phyloP scores from a whole-genome alignment of 2,888 invertebrate genomes.

The Campaea margaritaria region DNA sequence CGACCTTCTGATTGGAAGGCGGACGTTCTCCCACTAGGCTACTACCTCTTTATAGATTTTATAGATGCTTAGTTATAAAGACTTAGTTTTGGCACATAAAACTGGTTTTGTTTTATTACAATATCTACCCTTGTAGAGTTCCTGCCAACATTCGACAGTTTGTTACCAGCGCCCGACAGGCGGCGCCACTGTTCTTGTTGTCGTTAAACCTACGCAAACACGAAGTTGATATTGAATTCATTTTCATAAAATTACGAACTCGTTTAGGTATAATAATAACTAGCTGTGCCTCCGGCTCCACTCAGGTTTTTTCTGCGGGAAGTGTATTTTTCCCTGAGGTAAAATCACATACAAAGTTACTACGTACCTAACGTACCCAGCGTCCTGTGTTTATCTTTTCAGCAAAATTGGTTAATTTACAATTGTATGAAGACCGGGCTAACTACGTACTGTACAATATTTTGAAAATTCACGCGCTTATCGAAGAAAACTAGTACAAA shows the following conservation, averaged over 20 bases:
- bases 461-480: no score
- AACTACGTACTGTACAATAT: no score
- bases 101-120: constrained; percentile 4
- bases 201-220: constrained; percentile 3
- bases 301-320: not conserved
- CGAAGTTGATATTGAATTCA: constrained; percentile 17
- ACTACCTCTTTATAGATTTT: no score
- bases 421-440: no score
- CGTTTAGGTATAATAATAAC: not conserved
- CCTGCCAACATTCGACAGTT: constrained; percentile 14
- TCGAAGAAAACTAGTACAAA: no score
- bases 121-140: not conserved
- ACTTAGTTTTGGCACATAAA: constrained; percentile 4
- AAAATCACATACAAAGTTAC: not conserved
- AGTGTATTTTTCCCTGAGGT: not conserved
- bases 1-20: no score
- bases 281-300: not conserved
- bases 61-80: not conserved
- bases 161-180: constrained; percentile 6
- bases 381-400: no score
- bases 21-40: no score
- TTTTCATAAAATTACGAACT: constrained; percentile 12
- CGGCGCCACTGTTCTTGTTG: constrained; percentile 14
- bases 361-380: no score
- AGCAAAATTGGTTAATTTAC: no score